These are phyloP conservation scores for Pygoscelis antarcticus DNA, from an alignment of 2,113 vertebrate genomes.

Conservation along the genomic window DNA sequence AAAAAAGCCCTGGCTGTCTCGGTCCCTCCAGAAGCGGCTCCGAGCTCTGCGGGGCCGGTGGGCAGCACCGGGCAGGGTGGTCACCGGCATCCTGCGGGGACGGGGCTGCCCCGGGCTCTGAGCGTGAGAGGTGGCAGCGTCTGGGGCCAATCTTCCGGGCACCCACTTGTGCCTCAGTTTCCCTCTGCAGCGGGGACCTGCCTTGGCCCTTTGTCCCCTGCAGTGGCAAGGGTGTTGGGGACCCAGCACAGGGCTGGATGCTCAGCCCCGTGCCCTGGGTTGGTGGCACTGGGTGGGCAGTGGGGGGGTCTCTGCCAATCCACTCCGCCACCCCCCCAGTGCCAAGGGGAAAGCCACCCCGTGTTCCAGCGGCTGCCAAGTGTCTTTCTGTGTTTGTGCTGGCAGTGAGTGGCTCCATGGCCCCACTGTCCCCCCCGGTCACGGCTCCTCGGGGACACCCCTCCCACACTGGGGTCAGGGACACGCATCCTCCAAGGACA, in stretches of 20 bases:
- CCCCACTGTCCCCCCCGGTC: accelerated
- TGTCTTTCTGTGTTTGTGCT: background rate
- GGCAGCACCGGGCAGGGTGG: background rate
- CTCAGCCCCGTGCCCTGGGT: background rate
- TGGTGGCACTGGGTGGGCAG: background rate
- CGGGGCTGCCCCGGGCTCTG: accelerated
- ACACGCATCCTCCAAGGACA: background rate
- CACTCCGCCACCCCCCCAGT: accelerated
- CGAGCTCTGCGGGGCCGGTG: background rate
- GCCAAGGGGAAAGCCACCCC: background rate
- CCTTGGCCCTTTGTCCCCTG: background rate
- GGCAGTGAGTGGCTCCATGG: accelerated
- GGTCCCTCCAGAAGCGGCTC: background rate
- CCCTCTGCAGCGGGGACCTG: background rate
- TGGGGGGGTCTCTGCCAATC: background rate
- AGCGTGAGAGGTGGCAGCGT: background rate
- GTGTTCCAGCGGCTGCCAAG: background rate
- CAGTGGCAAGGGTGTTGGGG: background rate
- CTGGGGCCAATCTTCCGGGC: accelerated
- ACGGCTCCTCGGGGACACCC: background rate
- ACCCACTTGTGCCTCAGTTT: background rate
- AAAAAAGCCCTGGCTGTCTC: conserved; percentile 44
- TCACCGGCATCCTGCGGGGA: background rate
- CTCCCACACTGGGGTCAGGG: accelerated
- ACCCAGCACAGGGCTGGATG: background rate